Evolutionary conservation across 2,113 vertebrate species (phyloP).

Genomic region (Sarotherodon lohbergeri): DNA sequence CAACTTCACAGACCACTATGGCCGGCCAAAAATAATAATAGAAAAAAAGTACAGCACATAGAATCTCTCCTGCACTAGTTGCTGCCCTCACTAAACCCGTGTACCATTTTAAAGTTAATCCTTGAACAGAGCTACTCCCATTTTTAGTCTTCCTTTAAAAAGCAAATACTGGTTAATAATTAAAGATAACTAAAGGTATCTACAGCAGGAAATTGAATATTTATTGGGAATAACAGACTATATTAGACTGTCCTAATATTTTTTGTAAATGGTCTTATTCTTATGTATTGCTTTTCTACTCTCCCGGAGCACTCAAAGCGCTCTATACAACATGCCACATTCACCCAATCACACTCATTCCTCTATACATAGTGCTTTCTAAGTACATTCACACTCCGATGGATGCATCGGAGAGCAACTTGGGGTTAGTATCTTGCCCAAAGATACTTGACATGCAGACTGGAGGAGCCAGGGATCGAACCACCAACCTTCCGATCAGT

Average conservation of each 20-base stretch:
- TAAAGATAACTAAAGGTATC: neutral
- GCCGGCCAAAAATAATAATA: neutral
- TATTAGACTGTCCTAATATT: neutral
- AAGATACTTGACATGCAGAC: neutral
- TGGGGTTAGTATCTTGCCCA: neutral
- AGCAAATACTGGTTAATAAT: neutral
- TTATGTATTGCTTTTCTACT: neutral
- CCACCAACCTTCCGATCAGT: neutral
- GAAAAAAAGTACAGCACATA: neutral
- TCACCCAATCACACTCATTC: neutral
- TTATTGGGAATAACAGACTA: neutral
- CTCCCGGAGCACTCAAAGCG: rapidly evolving
- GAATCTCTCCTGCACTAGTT: neutral
- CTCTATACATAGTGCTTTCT: neutral
- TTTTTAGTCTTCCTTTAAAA: neutral
- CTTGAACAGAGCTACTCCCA: neutral
- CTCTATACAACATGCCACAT: neutral
- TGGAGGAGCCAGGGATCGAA: neutral
- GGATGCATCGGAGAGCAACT: neutral
- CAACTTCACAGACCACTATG: neutral
- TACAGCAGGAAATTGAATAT: neutral
- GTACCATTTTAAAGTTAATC: neutral
- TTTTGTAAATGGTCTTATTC: neutral
- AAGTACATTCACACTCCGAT: neutral
- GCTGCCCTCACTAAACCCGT: neutral